Evolutionary conservation across 2,113 vertebrate genomes (phyloP).

Genomic region (Pyxicephalus adspersus): DNA sequence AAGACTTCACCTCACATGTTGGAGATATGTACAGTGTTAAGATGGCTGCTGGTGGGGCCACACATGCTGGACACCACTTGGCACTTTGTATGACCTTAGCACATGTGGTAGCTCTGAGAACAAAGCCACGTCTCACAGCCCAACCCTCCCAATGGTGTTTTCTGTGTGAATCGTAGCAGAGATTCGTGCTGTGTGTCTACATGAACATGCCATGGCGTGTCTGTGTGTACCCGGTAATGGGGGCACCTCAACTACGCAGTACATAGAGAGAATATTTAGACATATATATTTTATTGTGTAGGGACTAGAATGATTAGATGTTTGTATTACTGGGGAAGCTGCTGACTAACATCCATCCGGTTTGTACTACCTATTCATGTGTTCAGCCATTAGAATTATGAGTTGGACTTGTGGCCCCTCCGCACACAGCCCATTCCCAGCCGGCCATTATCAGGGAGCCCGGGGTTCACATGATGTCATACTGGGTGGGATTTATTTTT

Average conservation of each 20-base stretch:
- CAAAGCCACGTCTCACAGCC: constrained; percentile 9
- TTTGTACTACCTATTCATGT: constrained; percentile 11
- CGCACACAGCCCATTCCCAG: no score
- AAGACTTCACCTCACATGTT: constrained; percentile 30
- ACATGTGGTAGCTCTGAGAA: constrained; percentile 29
- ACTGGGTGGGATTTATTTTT: neutral
- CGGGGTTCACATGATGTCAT: neutral
- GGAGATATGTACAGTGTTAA: constrained; percentile 55
- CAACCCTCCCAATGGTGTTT: constrained; percentile 6
- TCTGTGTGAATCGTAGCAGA: neutral
- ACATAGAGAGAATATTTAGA: constrained; percentile 12
- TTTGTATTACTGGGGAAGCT: neutral
- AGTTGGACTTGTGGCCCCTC: no score
- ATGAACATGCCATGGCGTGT: neutral
- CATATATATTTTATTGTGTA: constrained; percentile 1
- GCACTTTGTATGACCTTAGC: constrained; percentile 34
- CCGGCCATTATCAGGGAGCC: neutral
- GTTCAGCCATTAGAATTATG: neutral
- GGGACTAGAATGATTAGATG: neutral
- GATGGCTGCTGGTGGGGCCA: constrained; percentile 30
- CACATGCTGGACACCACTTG: constrained; percentile 6
- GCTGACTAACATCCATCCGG: neutral
- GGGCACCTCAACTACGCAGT: neutral
- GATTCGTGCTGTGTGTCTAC: neutral
- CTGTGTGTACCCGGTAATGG: constrained; percentile 9